A percentile compares a stretch with the other conserved stretches of the same genome.
phyloP scores from a whole-genome alignment of 2,888 invertebrate species.

The Eristalinus aeneus region DNA sequence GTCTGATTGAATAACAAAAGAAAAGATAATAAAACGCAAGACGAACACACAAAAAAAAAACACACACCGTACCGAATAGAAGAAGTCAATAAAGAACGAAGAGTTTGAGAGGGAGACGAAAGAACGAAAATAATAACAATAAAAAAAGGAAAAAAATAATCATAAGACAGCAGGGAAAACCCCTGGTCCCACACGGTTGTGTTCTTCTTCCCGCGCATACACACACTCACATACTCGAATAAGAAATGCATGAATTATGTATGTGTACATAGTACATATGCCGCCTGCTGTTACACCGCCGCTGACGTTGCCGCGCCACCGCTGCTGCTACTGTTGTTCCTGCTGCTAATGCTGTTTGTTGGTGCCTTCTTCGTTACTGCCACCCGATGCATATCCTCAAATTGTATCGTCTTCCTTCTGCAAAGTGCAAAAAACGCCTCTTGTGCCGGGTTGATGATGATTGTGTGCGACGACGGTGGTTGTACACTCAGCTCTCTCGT shows the following conservation, averaged over 20 bases:
- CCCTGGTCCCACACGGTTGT: slow-evolving; percentile 28
- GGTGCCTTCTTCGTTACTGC: background rate
- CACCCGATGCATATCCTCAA: slow-evolving; percentile 42
- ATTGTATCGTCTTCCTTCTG: slow-evolving; percentile 32
- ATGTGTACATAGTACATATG: slow-evolving; percentile 55
- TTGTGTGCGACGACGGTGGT: slow-evolving; percentile 19
- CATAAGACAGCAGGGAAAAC: slow-evolving; percentile 42
- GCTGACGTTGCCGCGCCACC: background rate
- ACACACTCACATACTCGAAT: slow-evolving; percentile 14
- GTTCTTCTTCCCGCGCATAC: slow-evolving; percentile 24
- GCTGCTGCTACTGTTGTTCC: background rate
- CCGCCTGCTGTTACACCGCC: slow-evolving; percentile 46
- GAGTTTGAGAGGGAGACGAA: background rate
- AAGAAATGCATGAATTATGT: slow-evolving; percentile 60
- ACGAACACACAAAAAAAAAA: slow-evolving; percentile 3
- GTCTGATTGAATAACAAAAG: slow-evolving; percentile 20
- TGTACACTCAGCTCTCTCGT: background rate
- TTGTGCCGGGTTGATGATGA: background rate
- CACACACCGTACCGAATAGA: background rate
- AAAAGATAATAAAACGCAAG: slow-evolving; percentile 11
- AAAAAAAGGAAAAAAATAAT: slow-evolving; percentile 14
- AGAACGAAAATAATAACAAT: slow-evolving; percentile 41
- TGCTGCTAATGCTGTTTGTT: slow-evolving; percentile 1
- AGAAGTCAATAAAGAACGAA: background rate
- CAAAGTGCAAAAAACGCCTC: slow-evolving; percentile 1